These are phyloP conservation scores for Leucophenga varia DNA, from an alignment of 1,140 invertebrate genomes.

Conservation along the genomic window DNA sequence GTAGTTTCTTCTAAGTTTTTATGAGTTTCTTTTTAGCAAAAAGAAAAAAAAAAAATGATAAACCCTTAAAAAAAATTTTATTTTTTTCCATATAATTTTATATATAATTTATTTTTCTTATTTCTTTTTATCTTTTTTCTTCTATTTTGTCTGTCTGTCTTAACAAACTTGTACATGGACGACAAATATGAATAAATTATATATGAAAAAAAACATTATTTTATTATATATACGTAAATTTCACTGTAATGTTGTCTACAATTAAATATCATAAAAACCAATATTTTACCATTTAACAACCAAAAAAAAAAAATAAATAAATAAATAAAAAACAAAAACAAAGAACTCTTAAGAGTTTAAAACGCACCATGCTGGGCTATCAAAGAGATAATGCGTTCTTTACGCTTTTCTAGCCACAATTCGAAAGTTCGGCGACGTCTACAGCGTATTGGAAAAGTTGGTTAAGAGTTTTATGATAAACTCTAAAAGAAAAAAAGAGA, in stretches of 20 bases:
- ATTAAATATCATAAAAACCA: too few relatives aligned
- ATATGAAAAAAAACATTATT: too few relatives aligned
- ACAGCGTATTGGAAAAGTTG: slow-evolving; percentile 41
- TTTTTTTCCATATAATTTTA: slow-evolving; percentile 29
- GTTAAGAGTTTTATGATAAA: too few relatives aligned
- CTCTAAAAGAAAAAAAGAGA: too few relatives aligned
- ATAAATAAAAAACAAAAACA: slow-evolving; percentile 2
- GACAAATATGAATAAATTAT: too few relatives aligned
- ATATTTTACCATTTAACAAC: slow-evolving; percentile 21
- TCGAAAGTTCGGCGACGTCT: too few relatives aligned
- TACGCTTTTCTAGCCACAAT: slow-evolving; percentile 42
- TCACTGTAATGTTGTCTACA: too few relatives aligned
- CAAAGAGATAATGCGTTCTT: slow-evolving; percentile 37
- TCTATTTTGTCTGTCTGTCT: slow-evolving; percentile 16
- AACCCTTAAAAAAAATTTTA: not conserved
- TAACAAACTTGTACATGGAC: not conserved
- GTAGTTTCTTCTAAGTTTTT: slow-evolving; percentile 57
- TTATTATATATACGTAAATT: too few relatives aligned
- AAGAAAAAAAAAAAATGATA: slow-evolving; percentile 5
- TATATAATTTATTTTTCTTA: slow-evolving; percentile 43
- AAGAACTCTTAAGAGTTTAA: slow-evolving; percentile 51
- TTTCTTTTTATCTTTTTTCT: slow-evolving; percentile 44
- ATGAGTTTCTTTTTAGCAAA: slow-evolving; percentile 31
- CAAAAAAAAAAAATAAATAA: slow-evolving; percentile 4
- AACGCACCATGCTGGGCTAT: slow-evolving; percentile 54